Conservation (phyloP, 2,113 vertebrate species). For the Acrocephalus kingi region DNA sequence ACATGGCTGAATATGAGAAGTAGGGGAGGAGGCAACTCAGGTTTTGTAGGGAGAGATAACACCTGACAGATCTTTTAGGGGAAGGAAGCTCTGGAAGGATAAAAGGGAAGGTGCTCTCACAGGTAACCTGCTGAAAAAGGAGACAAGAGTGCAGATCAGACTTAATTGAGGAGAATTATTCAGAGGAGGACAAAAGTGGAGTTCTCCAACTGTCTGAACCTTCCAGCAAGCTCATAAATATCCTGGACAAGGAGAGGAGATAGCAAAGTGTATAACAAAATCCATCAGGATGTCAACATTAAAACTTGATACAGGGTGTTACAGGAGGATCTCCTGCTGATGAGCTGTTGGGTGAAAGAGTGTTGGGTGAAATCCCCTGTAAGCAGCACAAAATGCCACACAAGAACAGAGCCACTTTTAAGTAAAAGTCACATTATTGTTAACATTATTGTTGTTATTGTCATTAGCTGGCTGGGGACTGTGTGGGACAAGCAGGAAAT, state of each 20-base stretch:
- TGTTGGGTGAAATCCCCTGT: neutral
- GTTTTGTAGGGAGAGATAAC: neutral
- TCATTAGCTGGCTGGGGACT: neutral
- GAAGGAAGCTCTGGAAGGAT: neutral
- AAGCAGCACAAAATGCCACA: neutral
- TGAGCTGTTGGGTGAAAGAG: neutral
- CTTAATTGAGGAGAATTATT: neutral
- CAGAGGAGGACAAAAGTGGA: neutral
- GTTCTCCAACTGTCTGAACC: neutral
- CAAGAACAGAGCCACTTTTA: neutral
- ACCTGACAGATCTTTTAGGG: neutral
- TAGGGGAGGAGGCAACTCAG: neutral
- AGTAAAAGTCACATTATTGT: neutral
- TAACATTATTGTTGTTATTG: neutral
- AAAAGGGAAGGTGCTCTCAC: neutral
- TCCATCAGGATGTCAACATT: neutral
- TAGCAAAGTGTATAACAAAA: neutral
- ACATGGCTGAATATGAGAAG: constrained; percentile 7
- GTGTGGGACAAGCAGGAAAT: neutral
- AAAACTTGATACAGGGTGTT: neutral
- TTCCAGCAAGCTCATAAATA: constrained; percentile 3
- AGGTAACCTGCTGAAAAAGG: neutral
- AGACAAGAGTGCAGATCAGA: neutral
- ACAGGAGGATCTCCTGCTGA: neutral
- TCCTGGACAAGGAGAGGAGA: neutral